phyloP scores from a whole-genome alignment of 2,888 invertebrate species.

The Bhutanitis thaidina region DNA sequence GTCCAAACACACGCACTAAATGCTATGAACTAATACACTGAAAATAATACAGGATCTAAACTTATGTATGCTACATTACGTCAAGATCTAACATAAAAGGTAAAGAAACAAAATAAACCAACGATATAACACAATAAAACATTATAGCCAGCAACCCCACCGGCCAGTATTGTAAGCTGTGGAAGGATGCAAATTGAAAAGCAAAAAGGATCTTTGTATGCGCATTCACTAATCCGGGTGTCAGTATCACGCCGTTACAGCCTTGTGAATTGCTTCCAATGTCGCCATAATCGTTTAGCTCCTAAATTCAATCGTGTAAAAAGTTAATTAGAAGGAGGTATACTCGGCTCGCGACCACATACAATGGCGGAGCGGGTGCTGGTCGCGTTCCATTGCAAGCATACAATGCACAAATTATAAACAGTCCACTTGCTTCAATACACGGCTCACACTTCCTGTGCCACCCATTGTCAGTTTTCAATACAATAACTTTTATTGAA shows the following conservation, averaged over 20 bases:
- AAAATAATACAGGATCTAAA: no score
- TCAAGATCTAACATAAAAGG: no score
- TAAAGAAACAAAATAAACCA: no score
- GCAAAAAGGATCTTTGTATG: constrained; percentile 9
- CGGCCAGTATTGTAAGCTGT: not conserved
- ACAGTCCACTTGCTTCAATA: constrained; percentile 76
- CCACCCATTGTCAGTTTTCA: constrained; percentile 70
- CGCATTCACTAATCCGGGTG: constrained; percentile 18
- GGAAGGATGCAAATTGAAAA: constrained; percentile 6
- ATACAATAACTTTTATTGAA: constrained; percentile 79
- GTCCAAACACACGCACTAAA: no score
- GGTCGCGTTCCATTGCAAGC: constrained; percentile 62
- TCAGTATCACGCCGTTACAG: constrained; percentile 43
- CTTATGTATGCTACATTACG: no score
- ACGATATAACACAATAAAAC: no score
- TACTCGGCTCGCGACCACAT: constrained; percentile 45
- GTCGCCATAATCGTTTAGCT: constrained; percentile 32
- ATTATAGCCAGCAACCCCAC: no score
- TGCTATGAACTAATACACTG: not conserved
- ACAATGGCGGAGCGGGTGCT: constrained; percentile 51
- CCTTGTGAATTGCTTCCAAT: constrained; percentile 26
- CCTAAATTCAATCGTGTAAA: constrained; percentile 48
- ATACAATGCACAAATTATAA: constrained; percentile 78
- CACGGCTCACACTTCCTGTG: constrained; percentile 74
- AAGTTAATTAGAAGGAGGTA: constrained; percentile 66